phyloP scores from a whole-genome alignment of 2,888 invertebrate genomes.

The Spilarctia lutea region DNA sequence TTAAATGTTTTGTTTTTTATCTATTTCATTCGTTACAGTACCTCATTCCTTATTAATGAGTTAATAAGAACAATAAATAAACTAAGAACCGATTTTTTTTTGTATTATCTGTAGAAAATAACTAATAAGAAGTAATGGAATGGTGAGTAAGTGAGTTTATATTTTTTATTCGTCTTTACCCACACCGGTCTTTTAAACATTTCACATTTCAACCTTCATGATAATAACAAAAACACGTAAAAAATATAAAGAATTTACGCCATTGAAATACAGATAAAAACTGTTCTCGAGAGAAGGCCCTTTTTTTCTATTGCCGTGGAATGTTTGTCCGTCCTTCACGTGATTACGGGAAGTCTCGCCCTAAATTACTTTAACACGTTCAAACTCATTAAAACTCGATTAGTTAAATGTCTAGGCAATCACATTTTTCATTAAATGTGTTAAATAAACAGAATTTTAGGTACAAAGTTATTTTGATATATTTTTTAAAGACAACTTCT shows the following conservation, averaged over 20 bases:
- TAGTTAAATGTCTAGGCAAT: conserved; percentile 66
- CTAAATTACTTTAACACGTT: conserved; percentile 71
- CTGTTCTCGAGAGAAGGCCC: conserved; percentile 28
- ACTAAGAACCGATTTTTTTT: not conserved
- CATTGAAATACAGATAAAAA: conserved; percentile 10
- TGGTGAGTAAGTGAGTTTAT: not conserved
- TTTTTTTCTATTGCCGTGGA: conserved; percentile 50
- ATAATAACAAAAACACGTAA: not conserved
- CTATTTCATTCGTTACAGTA: not conserved
- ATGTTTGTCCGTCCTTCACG: conserved; percentile 76
- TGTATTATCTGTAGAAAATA: not conserved
- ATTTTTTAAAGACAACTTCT: no score
- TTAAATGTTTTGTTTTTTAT: not conserved
- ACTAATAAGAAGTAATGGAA: not conserved
- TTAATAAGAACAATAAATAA: not conserved
- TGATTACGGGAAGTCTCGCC: conserved; percentile 76
- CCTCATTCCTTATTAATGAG: no score
- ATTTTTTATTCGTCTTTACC: not conserved
- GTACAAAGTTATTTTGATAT: not conserved
- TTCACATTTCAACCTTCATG: not conserved
- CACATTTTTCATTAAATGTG: conserved; percentile 24
- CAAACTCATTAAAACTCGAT: conserved; percentile 72
- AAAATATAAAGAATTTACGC: not conserved
- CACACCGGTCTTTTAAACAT: not conserved
- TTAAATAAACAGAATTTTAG: not conserved